Evolutionary conservation across 2,113 vertebrate species (phyloP).

Genomic region (Rhombomys opimus): DNA sequence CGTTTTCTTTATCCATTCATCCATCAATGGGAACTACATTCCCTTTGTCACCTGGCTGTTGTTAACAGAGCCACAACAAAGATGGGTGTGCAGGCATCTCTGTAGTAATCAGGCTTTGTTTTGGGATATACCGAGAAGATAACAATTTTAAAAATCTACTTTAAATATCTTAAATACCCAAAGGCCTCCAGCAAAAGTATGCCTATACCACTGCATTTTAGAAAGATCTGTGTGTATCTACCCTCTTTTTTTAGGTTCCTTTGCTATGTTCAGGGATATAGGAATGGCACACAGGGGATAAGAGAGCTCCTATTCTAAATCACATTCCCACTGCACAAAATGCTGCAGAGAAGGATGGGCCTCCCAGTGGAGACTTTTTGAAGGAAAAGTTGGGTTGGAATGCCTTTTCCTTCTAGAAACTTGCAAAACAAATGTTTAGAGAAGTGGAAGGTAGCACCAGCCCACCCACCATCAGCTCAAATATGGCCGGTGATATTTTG

Average conservation of each 20-base stretch:
- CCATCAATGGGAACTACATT: not conserved
- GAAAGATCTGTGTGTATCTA: not conserved
- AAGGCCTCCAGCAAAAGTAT: too few species aligned
- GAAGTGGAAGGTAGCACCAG: fast-evolving
- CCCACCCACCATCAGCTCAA: not conserved
- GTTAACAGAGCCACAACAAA: not conserved
- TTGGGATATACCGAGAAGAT: not conserved
- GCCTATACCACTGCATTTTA: not conserved
- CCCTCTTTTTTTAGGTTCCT: not conserved
- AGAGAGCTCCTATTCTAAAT: fast-evolving
- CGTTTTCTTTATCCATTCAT: not conserved
- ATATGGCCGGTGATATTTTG: fast-evolving
- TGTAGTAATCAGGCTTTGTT: not conserved
- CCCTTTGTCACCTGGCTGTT: not conserved
- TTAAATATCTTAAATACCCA: not conserved
- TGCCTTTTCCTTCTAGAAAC: not conserved
- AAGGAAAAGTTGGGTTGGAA: not conserved
- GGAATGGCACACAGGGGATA: fast-evolving
- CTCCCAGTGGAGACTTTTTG: not conserved
- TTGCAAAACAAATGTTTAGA: not conserved
- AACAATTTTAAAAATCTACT: not conserved
- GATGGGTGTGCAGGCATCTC: not conserved
- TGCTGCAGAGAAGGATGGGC: not conserved
- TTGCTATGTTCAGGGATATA: too few species aligned
- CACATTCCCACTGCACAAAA: too few species aligned